These are phyloP conservation scores for Sapayoa aenigma DNA, from an alignment of 2,113 vertebrate genomes.

Conservation along the genomic window DNA sequence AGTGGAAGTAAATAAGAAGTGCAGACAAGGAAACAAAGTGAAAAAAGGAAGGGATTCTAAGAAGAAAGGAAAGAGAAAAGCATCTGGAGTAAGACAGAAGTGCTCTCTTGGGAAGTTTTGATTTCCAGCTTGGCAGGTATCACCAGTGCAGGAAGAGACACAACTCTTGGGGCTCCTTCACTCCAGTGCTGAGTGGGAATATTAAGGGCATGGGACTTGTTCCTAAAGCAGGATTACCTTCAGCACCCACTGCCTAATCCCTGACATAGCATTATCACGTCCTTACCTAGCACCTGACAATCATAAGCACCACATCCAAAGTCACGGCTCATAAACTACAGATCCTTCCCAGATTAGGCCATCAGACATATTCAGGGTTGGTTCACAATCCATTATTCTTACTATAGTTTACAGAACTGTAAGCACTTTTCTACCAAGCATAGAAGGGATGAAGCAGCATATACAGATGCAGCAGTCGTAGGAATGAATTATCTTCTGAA, in stretches of 20 bases:
- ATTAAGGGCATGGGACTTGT: not conserved
- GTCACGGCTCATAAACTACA: not conserved
- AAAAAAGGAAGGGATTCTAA: not conserved
- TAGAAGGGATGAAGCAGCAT: not conserved
- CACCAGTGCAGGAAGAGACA: not conserved
- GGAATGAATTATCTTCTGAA: not conserved
- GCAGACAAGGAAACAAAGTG: not conserved
- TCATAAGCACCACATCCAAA: not conserved
- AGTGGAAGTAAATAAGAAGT: not conserved
- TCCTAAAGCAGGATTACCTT: not conserved
- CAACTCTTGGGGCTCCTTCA: not conserved
- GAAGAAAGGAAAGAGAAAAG: not conserved
- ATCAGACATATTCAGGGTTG: not conserved
- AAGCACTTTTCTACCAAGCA: not conserved
- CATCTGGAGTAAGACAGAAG: not conserved
- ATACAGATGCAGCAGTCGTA: not conserved
- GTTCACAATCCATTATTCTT: not conserved
- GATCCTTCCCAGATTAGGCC: not conserved
- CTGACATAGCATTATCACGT: not conserved
- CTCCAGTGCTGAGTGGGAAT: fast-evolving
- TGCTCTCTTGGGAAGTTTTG: not conserved
- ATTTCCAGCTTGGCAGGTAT: not conserved
- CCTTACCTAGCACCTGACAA: not conserved
- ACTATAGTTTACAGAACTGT: not conserved
- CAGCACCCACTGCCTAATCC: not conserved